phyloP scores from a whole-genome alignment of 2,797 vertebrate genomes.

The Natrix natrix region DNA sequence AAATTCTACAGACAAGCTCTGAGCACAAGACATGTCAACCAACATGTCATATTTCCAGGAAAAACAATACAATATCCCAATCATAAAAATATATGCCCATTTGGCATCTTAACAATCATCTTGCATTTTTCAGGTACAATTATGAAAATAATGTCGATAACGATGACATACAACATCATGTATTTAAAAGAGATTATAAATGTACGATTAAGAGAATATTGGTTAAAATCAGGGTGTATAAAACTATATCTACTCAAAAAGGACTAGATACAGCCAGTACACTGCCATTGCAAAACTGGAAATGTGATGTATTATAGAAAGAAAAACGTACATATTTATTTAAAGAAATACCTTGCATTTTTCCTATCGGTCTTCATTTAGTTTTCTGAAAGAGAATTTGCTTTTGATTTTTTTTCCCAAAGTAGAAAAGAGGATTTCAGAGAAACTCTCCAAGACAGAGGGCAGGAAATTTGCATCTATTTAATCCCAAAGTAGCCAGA shows the following conservation, averaged over 20 bases:
- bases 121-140: neutral
- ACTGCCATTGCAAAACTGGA: no score
- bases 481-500: neutral
- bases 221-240: no score
- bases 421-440: neutral
- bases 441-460: neutral
- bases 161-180: no score
- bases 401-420: neutral
- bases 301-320: no score
- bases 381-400: neutral
- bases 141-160: no score
- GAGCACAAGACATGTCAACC: neutral
- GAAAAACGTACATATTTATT: no score
- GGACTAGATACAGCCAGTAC: no score
- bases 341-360: neutral
- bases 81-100: neutral
- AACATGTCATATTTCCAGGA: neutral
- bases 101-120: neutral
- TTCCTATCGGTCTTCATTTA: neutral
- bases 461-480: neutral
- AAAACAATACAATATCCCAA: neutral
- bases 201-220: no score
- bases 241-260: no score
- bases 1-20: neutral
- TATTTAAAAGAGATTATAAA: no score